Conservation (phyloP, 2,888 invertebrate species). For the Scaptomyza cyrtandrae region DNA sequence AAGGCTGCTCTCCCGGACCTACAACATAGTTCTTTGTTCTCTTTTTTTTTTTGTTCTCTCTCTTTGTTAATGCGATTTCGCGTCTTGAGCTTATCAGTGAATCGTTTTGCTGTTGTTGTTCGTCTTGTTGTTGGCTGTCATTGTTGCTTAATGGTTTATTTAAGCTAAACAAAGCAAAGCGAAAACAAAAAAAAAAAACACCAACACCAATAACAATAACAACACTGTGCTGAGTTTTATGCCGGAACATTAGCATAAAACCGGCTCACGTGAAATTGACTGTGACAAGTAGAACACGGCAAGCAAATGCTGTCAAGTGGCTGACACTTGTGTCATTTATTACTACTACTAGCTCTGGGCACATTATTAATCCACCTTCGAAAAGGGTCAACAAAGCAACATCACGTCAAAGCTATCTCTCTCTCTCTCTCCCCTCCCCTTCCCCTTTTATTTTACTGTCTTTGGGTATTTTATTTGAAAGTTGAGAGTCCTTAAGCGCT, state of each 20-base stretch:
- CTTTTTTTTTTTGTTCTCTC: constrained; percentile 20
- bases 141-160: constrained; percentile 30
- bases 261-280: constrained; percentile 22
- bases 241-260: constrained; percentile 29
- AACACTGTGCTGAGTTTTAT: constrained; percentile 16
- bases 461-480: constrained; percentile 6
- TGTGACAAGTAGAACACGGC: constrained; percentile 7
- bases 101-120: constrained; percentile 8
- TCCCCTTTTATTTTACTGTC: neutral
- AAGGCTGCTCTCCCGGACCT: constrained; percentile 16
- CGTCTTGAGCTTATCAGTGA: constrained; percentile 44
- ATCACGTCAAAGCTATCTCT: neutral
- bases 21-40: constrained; percentile 8
- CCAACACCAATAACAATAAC: neutral
- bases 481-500: constrained; percentile 10
- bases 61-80: constrained; percentile 31
- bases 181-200: neutral
- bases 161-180: constrained; percentile 7
- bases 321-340: constrained; percentile 20
- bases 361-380: constrained; percentile 37
- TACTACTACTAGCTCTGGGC: neutral
- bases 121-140: neutral
- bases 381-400: constrained; percentile 52
- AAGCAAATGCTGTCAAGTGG: constrained; percentile 21
- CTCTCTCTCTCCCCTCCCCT: neutral